Evolutionary conservation across 2,888 invertebrate genomes (phyloP), one percentile per base, ranked within the genome.

Genomic region (Rhynchonema sp.): DNA sequence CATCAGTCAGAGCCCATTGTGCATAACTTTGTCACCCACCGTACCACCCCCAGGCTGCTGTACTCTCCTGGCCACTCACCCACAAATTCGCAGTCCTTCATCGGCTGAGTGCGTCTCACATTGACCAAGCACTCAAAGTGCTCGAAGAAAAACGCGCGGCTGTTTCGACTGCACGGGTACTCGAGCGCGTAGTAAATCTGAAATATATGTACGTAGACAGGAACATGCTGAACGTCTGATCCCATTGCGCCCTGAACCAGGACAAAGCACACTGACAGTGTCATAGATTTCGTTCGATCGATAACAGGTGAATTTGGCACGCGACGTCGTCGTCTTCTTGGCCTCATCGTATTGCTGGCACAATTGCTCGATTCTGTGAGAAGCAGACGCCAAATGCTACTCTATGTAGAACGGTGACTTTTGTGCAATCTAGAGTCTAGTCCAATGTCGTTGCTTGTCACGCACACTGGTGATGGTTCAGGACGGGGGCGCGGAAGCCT

Each of bases 101-200:
- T 49, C 23, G 26, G 9, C 29, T 9, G 20, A 26, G 20, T n/a
- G 54, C 59, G n/a, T 30, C n/a, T 22, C 46, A 20, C 30, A 2
- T 23, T 6, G 2, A 20, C 1, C 23, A 58, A 30, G 26, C 58
- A 58, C 6, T 27, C 9, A 23, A 29, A 53, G 26, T 58, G 49
- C 3, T 26, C 6, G n/a, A 22, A 2, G 58, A 58, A 58, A n/a
- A 49, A 58, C 13, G 22, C 9, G 22, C 28, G 2, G 29, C 59
- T 61, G 9, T 27, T 59, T 22, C 27, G 30, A 29, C 61, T 59
- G 52, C 61, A 61, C 22, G 61, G 59, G 30, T 59, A 58, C 3
- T 46, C 55, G 25, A 59, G 53, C 27, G 59, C 38, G 49, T 26
- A 55, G 53, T 55, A 46, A 22, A 58, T 49, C 58, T 38, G 22